These are phyloP conservation scores for Sitta europaea DNA, from an alignment of 2,113 vertebrate genomes.

Conservation along the genomic window DNA sequence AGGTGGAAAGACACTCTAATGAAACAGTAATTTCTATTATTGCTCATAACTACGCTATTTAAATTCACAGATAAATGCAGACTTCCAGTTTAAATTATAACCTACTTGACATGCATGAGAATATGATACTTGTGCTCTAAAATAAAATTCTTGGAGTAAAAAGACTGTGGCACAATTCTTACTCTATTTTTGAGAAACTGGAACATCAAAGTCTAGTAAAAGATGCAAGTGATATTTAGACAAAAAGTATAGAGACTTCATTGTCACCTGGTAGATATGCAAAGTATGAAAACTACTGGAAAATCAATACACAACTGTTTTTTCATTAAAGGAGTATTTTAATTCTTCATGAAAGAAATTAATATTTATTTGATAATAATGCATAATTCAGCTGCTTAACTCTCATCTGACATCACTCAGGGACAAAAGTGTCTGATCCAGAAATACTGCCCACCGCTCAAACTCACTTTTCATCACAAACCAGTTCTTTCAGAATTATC, in stretches of 20 bases:
- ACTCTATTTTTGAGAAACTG: constrained; percentile 76
- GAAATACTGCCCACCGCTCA: background rate
- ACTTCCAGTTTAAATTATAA: background rate
- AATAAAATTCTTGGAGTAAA: constrained; percentile 76
- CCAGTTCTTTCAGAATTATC: background rate
- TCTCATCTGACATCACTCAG: background rate
- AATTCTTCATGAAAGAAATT: background rate
- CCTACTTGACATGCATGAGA: background rate
- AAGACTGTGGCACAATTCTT: constrained; percentile 58
- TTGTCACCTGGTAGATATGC: background rate
- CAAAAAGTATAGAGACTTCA: background rate
- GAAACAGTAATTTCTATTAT: background rate
- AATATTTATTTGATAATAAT: constrained; percentile 47
- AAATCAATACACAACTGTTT: background rate
- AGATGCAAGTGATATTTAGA: constrained; percentile 69
- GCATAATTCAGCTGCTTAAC: constrained; percentile 1
- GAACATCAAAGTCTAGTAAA: constrained; percentile 75
- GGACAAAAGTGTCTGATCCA: background rate
- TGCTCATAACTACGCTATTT: background rate
- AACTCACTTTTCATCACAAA: background rate
- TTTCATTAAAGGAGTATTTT: background rate
- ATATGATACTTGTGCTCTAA: constrained; percentile 61
- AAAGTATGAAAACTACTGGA: background rate
- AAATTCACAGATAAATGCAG: background rate
- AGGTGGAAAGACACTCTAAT: background rate